Percentiles rank a stretch among this genome's conserved stretches.
Evolutionary conservation across 2,113 vertebrate species (phyloP).

Genomic region (Crotalus tigris): DNA sequence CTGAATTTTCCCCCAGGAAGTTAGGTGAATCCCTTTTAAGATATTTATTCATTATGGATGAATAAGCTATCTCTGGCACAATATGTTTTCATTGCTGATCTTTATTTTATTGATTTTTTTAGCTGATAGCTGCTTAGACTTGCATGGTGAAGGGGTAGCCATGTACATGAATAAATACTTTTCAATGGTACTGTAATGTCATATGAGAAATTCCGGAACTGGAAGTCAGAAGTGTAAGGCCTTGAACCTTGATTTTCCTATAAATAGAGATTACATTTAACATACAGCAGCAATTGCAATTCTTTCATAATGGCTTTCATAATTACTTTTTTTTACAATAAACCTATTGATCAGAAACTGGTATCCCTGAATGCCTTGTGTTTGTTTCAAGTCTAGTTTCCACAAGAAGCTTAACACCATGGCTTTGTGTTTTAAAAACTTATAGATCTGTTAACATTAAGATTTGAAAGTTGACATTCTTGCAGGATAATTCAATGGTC

Average conservation of each 20-base stretch:
- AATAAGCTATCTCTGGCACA: too few species aligned
- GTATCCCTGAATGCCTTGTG: background rate
- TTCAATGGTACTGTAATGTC: too few species aligned
- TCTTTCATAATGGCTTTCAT: background rate
- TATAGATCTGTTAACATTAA: background rate
- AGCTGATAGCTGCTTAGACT: too few species aligned
- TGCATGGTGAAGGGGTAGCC: too few species aligned
- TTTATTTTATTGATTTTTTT: too few species aligned
- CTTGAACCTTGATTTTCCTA: background rate
- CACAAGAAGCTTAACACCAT: background rate
- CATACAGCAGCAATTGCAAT: background rate
- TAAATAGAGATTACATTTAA: background rate
- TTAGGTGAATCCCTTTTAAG: too few species aligned
- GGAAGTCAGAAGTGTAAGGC: background rate
- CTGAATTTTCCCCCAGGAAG: too few species aligned
- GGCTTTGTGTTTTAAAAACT: background rate
- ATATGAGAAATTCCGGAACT: too few species aligned
- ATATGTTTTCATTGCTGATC: too few species aligned
- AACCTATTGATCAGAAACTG: background rate
- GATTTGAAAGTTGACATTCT: background rate
- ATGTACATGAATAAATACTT: too few species aligned
- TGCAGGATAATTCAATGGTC: background rate
- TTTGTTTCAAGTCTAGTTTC: background rate
- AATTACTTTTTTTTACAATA: background rate
- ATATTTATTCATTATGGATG: too few species aligned